A percentile compares a stretch with the other conserved stretches of the same genome.
These are phyloP conservation scores for Tachina grossa DNA, from an alignment of 2,888 invertebrate genomes.

Conservation along the genomic window DNA sequence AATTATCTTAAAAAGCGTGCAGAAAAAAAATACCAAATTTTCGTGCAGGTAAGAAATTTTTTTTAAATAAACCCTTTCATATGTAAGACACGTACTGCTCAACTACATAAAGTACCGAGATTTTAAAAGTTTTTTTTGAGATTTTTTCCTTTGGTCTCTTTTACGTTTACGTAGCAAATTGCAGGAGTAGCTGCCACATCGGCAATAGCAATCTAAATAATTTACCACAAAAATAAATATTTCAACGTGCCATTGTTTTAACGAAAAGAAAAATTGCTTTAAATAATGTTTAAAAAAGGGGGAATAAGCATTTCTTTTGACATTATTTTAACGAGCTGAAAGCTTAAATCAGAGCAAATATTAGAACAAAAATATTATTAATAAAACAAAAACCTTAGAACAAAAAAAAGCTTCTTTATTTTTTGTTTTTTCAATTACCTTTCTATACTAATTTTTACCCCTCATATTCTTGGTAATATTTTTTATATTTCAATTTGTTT, in stretches of 20 bases:
- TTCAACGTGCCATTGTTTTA: conserved; percentile 55
- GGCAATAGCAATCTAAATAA: conserved; percentile 75
- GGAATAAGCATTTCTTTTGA: background rate
- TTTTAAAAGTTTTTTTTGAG: conserved; percentile 39
- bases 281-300: background rate
- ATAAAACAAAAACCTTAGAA: too few species aligned
- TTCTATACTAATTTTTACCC: background rate
- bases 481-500: background rate
- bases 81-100: conserved; percentile 68
- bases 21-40: background rate
- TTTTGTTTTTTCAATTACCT: too few species aligned
- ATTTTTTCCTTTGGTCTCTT: background rate
- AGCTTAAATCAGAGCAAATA: background rate
- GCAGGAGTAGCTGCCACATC: conserved; percentile 27
- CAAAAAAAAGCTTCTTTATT: too few species aligned
- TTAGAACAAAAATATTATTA: background rate
- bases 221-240: conserved; percentile 75
- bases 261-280: background rate
- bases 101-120: conserved; percentile 69
- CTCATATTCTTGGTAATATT: background rate
- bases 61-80: conserved; percentile 61
- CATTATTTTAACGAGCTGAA: background rate
- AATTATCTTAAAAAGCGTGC: conserved; percentile 7
- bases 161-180: conserved; percentile 12
- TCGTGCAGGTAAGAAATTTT: conserved; percentile 22